Conservation (phyloP, 2,888 invertebrate species). For the Caenorhabditis uteleia region DNA sequence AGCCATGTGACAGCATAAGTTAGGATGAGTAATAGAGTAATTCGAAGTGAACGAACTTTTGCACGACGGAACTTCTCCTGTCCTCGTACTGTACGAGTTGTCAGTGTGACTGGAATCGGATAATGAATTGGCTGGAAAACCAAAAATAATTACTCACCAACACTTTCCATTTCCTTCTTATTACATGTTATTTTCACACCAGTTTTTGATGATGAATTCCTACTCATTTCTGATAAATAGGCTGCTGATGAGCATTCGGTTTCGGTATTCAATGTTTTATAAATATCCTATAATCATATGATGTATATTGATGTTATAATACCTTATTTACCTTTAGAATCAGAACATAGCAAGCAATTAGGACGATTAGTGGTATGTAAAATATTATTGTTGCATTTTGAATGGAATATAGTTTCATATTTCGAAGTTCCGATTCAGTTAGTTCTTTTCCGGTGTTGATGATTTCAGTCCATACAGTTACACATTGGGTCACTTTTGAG, state of each 20-base stretch:
- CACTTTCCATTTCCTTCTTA: no score
- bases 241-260: conserved; percentile 46
- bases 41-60: conserved; percentile 52
- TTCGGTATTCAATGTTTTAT: conserved; percentile 50
- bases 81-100: conserved; percentile 44
- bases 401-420: conserved; percentile 45
- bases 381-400: conserved; percentile 47
- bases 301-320: not conserved
- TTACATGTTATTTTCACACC: no score
- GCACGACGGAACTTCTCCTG: conserved; percentile 57
- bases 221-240: conserved; percentile 51
- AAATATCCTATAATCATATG: conserved; percentile 46
- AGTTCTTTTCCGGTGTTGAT: conserved; percentile 12
- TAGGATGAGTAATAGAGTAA: conserved; percentile 58
- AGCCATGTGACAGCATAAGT: conserved; percentile 60
- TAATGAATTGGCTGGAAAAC: not conserved
- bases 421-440: conserved; percentile 11
- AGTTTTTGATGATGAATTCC: conserved; percentile 44
- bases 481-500: conserved; percentile 45
- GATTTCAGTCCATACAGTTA: conserved; percentile 49
- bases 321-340: conserved; percentile 46
- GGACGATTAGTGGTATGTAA: conserved; percentile 53
- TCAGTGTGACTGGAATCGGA: conserved; percentile 38
- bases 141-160: not conserved
- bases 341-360: conserved; percentile 53